Conservation (phyloP, 2,113 vertebrate species). For the Callipepla californica region DNA sequence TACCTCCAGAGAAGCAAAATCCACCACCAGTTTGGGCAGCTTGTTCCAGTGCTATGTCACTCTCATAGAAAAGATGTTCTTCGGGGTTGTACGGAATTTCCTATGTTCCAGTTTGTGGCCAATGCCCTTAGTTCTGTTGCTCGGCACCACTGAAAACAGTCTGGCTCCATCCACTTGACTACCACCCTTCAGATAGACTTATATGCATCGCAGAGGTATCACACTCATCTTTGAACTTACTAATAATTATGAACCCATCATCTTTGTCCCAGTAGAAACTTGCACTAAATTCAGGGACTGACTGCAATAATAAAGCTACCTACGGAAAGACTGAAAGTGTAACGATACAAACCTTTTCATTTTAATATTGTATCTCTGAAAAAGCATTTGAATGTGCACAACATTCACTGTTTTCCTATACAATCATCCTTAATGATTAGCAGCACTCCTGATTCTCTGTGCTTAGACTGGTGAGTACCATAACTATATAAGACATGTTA, state of each 20-base stretch:
- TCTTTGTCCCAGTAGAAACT: not conserved
- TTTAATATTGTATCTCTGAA: not conserved
- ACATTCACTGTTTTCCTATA: not conserved
- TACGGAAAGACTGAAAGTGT: not conserved
- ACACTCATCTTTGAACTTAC: not conserved
- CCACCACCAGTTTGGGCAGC: no score
- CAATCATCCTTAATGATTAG: not conserved
- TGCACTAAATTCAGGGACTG: not conserved
- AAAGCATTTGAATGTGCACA: not conserved
- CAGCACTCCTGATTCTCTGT: not conserved
- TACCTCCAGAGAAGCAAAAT: no score
- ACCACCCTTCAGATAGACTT: no score
- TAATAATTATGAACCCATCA: not conserved
- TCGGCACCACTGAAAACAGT: no score
- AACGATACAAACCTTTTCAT: not conserved
- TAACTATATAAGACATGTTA: not conserved
- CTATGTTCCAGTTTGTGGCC: no score
- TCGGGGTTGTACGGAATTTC: no score
- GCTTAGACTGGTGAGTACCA: not conserved
- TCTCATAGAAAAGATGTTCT: no score
- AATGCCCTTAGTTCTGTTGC: no score
- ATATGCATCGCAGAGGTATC: not conserved
- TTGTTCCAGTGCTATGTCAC: no score
- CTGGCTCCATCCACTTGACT: no score
- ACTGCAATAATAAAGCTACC: not conserved